phyloP scores from a whole-genome alignment of 2,888 invertebrate species.

The Acanthopleura granulata region DNA sequence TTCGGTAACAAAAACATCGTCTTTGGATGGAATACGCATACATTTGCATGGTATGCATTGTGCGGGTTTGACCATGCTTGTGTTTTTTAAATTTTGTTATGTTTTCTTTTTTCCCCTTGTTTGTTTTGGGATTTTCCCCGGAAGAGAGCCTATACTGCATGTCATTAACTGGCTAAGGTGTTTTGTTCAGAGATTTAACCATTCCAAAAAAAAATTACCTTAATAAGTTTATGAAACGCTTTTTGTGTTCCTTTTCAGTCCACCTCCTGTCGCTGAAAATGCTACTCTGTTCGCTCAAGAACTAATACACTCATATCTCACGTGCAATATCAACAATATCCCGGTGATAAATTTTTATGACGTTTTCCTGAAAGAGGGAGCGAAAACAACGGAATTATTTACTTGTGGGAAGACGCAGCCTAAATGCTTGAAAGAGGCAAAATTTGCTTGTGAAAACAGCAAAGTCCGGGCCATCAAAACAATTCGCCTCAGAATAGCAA shows the following conservation, averaged over 20 bases:
- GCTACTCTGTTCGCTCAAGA: neutral
- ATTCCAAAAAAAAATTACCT: no score
- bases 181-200: no score
- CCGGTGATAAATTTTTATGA: neutral
- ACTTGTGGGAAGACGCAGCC: neutral
- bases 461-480: conserved; percentile 1
- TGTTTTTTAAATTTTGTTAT: no score
- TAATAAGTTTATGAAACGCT: no score
- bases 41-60: no score
- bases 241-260: neutral
- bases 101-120: no score
- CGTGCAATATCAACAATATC: neutral
- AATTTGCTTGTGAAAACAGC: neutral
- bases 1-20: no score
- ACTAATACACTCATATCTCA: neutral
- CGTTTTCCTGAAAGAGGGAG: neutral
- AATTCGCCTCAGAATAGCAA: neutral
- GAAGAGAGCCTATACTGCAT: no score
- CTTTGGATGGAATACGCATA: no score
- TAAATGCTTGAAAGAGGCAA: neutral
- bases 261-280: conserved; percentile 2
- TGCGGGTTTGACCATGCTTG: no score
- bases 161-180: no score
- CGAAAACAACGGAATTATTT: neutral
- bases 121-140: no score